Conservation (phyloP, 2,888 invertebrate species). For the Brachyptera putata region DNA sequence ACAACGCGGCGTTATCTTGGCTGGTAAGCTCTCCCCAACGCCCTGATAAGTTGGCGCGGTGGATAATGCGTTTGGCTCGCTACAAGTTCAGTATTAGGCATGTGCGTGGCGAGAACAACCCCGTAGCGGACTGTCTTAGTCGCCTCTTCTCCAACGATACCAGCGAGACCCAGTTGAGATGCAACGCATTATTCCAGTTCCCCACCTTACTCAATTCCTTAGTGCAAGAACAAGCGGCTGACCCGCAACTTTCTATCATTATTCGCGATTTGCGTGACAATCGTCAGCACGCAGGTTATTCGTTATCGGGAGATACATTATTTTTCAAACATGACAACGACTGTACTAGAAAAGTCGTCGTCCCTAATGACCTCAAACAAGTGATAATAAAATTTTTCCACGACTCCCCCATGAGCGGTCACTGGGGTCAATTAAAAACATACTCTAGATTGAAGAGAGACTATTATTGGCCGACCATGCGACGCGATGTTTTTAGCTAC, state of each 20-base stretch:
- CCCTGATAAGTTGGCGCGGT: neutral
- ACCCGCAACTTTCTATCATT: neutral
- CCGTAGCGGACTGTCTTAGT: neutral
- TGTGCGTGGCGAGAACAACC: neutral
- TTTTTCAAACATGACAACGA: neutral
- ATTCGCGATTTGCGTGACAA: neutral
- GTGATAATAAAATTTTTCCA: neutral
- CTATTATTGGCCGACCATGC: neutral
- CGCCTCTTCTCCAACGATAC: neutral
- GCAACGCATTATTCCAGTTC: neutral
- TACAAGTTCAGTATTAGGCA: no score
- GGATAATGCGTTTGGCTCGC: neutral
- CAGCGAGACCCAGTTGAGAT: no score
- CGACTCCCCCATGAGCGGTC: no score
- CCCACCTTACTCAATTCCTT: neutral
- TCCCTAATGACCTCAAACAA: neutral
- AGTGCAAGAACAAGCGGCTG: neutral
- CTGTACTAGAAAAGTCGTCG: neutral
- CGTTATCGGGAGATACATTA: neutral
- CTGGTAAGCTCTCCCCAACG: neutral
- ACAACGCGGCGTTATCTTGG: neutral
- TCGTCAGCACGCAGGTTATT: neutral
- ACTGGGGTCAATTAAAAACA: no score
- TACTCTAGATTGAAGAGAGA: neutral
- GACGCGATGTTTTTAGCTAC: neutral